A percentile compares a stretch with the other conserved stretches of the same genome.
Conservation (phyloP, 2,113 vertebrate species). For the Electrona antarctica region DNA sequence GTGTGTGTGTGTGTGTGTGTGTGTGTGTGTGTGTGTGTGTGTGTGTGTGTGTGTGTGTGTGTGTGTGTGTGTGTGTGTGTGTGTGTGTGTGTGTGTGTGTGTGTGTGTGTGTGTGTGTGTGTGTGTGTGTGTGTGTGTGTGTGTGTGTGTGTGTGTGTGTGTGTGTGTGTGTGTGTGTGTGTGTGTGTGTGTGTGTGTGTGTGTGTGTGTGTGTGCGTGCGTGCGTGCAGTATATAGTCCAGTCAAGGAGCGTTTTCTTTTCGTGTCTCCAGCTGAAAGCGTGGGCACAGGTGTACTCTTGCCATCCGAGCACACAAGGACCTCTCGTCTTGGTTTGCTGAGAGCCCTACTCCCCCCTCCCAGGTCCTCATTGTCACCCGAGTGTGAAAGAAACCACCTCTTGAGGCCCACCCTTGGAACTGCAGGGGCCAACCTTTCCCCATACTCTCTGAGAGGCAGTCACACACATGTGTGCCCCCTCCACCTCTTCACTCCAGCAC, state of each 20-base stretch:
- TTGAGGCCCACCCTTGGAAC: constrained; percentile 26
- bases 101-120: constrained; percentile 2
- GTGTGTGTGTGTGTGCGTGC: too few relatives aligned
- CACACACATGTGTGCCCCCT: constrained; percentile 41
- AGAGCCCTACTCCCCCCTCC: background rate
- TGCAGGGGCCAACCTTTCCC: constrained; percentile 11
- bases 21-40: constrained; percentile 5
- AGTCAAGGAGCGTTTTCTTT: constrained; percentile 12
- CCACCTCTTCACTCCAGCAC: constrained; percentile 51
- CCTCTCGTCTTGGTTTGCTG: constrained; percentile 3
- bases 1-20: constrained; percentile 3
- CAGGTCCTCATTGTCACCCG: constrained; percentile 54
- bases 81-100: constrained; percentile 5
- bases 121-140: constrained; percentile 3
- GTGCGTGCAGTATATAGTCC: constrained; percentile 16
- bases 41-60: background rate
- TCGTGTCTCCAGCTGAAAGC: constrained; percentile 16
- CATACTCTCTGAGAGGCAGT: constrained; percentile 14
- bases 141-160: too few relatives aligned
- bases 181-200: constrained; percentile 10
- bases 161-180: too few relatives aligned
- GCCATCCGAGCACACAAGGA: background rate
- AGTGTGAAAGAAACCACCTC: constrained; percentile 63
- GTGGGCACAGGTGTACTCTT: constrained; percentile 50
- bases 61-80: background rate